Base-by-base conservation (phyloP, 2,113 vertebrate species). In the Pomatorhinus ruficollis region DNA sequence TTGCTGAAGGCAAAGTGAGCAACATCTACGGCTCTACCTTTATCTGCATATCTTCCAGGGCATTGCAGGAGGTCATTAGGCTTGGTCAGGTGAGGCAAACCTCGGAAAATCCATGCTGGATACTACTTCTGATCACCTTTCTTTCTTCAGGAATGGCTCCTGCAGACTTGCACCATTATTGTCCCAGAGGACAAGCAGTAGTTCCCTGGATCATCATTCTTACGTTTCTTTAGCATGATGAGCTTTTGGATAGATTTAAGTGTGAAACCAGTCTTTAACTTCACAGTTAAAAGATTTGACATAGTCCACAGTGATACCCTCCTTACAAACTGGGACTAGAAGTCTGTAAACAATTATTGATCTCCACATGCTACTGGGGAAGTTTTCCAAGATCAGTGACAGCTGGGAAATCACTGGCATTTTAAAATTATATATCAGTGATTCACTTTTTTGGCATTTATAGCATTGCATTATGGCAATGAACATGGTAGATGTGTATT, bases 331-430 rank as follows among this genome's bases (percentile, higher is more conserved):
- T 66, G 65, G 76, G 83, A 81, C 91, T 93, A 95, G 90, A 91
- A 89, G 39, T 96, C 95, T 94, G n/a, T 93, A 96, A 93, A 89
- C 95, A 94, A 86, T 95, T 96, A 83, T 59, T 97, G 82, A 96
- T 97, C 70, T 96, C 75, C 96, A 95, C 70, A 89, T 97, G 97
- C 92, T 95, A 93, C 74, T 63, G 69, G 54, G 94, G 92, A 96
- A 95, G 82, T 96, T 88, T 95, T 97, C 97, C 92, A 97, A 97
- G 92, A 88, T 71, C 86, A 93, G 91, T 42, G 54, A 96, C 90
- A 89, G 93, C 93, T 96, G 95, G 90, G 90, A 95, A 92, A 95
- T 97, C 53, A 52, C 76, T 97, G 95, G 94, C 84, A 95, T 96
- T 97, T 97, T 61, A 78, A 74, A 96, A 94, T 94, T 92, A 87